Conservation (phyloP, 1,140 invertebrate species). For the Meteorus sp. region DNA sequence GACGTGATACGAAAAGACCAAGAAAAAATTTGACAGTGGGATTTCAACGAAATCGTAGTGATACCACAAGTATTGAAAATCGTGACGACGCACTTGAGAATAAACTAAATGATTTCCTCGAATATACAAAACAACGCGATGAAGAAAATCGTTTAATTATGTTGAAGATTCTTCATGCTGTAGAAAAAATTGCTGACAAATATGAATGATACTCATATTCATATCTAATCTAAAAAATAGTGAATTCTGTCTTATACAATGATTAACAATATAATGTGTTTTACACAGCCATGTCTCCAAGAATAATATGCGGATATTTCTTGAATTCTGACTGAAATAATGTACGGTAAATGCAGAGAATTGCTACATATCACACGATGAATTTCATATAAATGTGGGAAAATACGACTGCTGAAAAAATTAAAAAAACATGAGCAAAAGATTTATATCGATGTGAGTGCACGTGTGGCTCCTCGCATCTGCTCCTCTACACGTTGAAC, state of each 20-base stretch:
- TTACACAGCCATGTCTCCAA: no score
- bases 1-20: constrained; percentile 19
- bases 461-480: constrained; percentile 50
- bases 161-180: constrained; percentile 36
- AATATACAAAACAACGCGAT: constrained; percentile 39
- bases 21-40: constrained; percentile 3
- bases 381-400: no score
- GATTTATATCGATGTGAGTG: constrained; percentile 22
- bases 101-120: constrained; percentile 37
- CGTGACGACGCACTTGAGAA: constrained; percentile 23
- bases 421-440: neutral
- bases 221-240: constrained; percentile 23
- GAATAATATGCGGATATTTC: constrained; percentile 23
- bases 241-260: no score
- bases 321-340: neutral
- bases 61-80: constrained; percentile 15
- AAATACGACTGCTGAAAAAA: no score
- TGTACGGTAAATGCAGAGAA: no score
- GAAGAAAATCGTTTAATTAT: constrained; percentile 41
- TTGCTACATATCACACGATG: no score
- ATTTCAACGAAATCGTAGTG: constrained; percentile 4
- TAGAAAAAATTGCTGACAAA: constrained; percentile 40
- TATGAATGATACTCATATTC: constrained; percentile 24
- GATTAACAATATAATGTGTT: no score
- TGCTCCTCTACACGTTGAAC: constrained; percentile 37